A percentile compares a stretch with the other conserved stretches of the same genome.
Conservation (phyloP, 92 coral and sea anemone genomes). For the Epizoanthus fatuus region DNA sequence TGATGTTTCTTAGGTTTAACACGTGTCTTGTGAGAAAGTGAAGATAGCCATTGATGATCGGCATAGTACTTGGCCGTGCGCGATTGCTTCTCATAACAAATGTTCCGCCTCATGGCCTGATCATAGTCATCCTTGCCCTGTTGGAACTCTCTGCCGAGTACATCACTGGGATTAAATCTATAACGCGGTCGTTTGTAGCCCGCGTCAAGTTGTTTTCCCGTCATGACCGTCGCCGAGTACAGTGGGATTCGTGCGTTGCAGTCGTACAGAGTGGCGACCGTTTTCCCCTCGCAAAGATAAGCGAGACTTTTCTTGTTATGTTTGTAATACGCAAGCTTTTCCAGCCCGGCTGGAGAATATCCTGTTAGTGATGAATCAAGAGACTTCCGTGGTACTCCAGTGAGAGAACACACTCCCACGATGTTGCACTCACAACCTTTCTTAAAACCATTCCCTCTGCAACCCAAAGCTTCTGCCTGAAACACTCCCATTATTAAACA, state of each 20-base stretch:
- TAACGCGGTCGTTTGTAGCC: conserved; percentile 7
- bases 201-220: conserved; percentile 28
- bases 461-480: conserved; percentile 1
- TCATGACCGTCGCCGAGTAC: conserved; percentile 57
- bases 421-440: conserved; percentile 42
- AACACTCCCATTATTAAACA: background rate
- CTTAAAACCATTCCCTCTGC: conserved; percentile 11
- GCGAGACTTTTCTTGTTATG: conserved; percentile 11
- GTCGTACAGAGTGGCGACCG: conserved; percentile 48
- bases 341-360: conserved; percentile 21
- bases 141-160: conserved; percentile 30
- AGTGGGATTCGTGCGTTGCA: conserved; percentile 60
- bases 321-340: conserved; percentile 3
- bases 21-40: too few relatives aligned
- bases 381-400: background rate
- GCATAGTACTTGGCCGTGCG: too few relatives aligned
- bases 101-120: background rate
- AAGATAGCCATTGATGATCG: too few relatives aligned
- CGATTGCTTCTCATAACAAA: conserved; percentile 25
- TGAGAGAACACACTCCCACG: conserved; percentile 28
- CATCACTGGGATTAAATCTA: background rate
- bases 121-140: conserved; percentile 49
- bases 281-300: conserved; percentile 41
- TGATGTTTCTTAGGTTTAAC: too few relatives aligned
- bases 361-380: background rate